Percentiles rank a stretch among this genome's conserved stretches.
These are phyloP conservation scores for Actias luna DNA, from an alignment of 2,888 invertebrate species.

Conservation along the genomic window DNA sequence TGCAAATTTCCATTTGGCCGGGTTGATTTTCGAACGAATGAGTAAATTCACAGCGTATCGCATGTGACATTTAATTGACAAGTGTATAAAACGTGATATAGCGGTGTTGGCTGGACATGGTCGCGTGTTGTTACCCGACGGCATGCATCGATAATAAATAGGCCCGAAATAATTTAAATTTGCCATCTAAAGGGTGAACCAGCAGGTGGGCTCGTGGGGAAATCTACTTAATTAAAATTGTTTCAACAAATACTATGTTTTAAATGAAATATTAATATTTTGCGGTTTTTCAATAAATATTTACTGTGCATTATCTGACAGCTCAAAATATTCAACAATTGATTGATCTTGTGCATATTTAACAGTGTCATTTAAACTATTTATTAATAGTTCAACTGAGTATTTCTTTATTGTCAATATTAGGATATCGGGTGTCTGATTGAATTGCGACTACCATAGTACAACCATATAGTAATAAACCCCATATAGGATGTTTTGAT, in stretches of 20 bases:
- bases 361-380: conserved; percentile 32
- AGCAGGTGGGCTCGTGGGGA: conserved; percentile 41
- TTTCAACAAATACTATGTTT: conserved; percentile 61
- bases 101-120: conserved; percentile 56
- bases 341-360: conserved; percentile 35
- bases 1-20: conserved; percentile 73
- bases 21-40: conserved; percentile 69
- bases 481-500: too few species aligned
- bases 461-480: too few species aligned
- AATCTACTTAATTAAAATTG: conserved; percentile 69
- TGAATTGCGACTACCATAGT: too few species aligned
- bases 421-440: too few species aligned
- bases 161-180: conserved; percentile 58
- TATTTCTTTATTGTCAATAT: too few species aligned
- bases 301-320: conserved; percentile 45
- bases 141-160: conserved; percentile 43
- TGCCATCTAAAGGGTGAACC: conserved; percentile 48
- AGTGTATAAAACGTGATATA: conserved; percentile 71
- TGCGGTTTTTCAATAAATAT: conserved; percentile 65
- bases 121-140: conserved; percentile 43
- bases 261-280: conserved; percentile 63
- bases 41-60: conserved; percentile 71
- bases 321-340: conserved; percentile 42
- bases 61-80: conserved; percentile 76
- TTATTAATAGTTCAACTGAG: neutral